Base-by-base conservation (phyloP, 1,140 invertebrate genomes). In the Danaus melanippus region DNA sequence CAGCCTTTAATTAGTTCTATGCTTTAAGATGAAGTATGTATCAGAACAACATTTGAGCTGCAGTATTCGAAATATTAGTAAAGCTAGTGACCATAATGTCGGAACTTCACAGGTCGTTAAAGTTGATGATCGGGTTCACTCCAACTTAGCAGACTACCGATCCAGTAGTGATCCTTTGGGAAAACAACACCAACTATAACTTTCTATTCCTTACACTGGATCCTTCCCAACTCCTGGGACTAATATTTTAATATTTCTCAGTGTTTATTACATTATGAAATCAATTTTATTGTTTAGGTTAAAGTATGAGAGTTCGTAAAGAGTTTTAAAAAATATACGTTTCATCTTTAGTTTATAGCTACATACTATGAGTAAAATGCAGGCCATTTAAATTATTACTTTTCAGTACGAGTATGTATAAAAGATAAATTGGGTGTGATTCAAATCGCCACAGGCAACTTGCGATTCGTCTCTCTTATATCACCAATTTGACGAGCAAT, bases 81-180 rank as follows among this genome's bases (percentile, higher is more conserved):
- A 74, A 71, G 74, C 61, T 74, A 58, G 66, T 64, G 65, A 69
- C 65, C 66, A 73, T 69, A 69, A 71, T 71, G 62, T 68, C 56
- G 61, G 71, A 79, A 79, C 56, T 79, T 74, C 50, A 60, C 66
- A 68, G 74, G 60, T 77, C 68, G 69, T 79, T 81, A 74, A 81
- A 79, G 71, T 79, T 74, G 69, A 79, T 71, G 74, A 79, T 77
- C 71, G 66, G 76, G 75, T 82, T 79, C 58, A 64, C 60, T 72
- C 60, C 60, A 66, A 66, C 70, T 74, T 67, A 57, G 52, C 66
- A 44, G 64, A 67, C 54, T 62, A 74, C 71, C 76, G 53, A 60
- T 56, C 53, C 44, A 60, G 58, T 76, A 72, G 50, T 56, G 60
- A 70, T 72, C 79, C 75, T 74, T 78, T 69, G 68, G 68, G 76